Percentiles rank a stretch among this genome's conserved stretches.
Evolutionary conservation across 2,888 invertebrate genomes (phyloP).

Genomic region (Calephelis perditalis): DNA sequence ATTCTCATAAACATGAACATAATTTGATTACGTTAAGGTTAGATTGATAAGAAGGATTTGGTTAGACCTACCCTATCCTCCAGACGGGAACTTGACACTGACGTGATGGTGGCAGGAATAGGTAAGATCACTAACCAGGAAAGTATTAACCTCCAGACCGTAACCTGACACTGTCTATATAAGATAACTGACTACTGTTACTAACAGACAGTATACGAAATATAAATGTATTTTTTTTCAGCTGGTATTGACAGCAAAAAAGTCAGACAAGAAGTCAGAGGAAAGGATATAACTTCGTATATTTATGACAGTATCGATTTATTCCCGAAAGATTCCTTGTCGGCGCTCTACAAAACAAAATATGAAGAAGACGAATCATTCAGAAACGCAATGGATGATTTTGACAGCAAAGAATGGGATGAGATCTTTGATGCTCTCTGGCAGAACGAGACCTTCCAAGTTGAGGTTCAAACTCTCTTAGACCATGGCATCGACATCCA

Average conservation of each 20-base stretch:
- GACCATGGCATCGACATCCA: conserved; percentile 45
- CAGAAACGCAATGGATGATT: conserved; percentile 47
- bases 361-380: conserved; percentile 50
- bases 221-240: conserved; percentile 9
- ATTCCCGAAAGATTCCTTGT: conserved; percentile 39
- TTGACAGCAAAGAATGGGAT: conserved; percentile 51
- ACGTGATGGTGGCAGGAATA: no score
- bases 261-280: conserved; percentile 27
- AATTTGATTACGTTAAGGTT: no score
- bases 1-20: no score
- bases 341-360: conserved; percentile 53
- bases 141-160: no score
- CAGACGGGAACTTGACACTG: no score
- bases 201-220: neutral
- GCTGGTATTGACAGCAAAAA: conserved; percentile 20
- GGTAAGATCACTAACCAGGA: no score
- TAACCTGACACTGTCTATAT: no score
- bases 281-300: conserved; percentile 30
- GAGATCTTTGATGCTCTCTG: conserved; percentile 43
- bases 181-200: no score
- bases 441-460: conserved; percentile 46
- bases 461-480: conserved; percentile 41
- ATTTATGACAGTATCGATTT: conserved; percentile 29
- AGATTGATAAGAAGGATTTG: no score
- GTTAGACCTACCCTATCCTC: no score